Evolutionary conservation across 2,113 vertebrate genomes (phyloP), one percentile per base, ranked within the genome.

Genomic region (Silurus meridionalis): DNA sequence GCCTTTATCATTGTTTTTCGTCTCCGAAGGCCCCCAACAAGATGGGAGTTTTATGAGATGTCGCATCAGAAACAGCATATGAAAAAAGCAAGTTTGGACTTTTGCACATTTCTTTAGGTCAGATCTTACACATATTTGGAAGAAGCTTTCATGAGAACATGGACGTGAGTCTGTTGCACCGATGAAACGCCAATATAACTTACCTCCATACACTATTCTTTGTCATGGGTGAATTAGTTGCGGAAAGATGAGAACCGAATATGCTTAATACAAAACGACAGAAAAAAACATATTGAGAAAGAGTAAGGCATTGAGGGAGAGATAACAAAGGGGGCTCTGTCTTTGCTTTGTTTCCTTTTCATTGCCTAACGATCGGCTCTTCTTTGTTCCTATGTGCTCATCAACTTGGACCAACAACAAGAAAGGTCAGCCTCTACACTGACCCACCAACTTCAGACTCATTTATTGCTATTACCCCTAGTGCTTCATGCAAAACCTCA

Each of bases 361-460:
- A 89, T 37, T 91, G 89, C 91, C 90, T 88, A 90, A 90, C 87
- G 87, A 90, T 85, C 84, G 83, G 89, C 91, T 88, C 83, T 86
- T 89, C 90, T 83, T 91, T 48, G 89, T 92, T 91, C 88, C 90
- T 88, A 84, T 23, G 83, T 89, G 91, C 92, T 94, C 92, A 93
- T 95, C 93, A 94, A 87, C 91, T 83, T 91, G 85, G 86, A 94
- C 93, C 92, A 71, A 93, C 92, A 90, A 94, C 92, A 91, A 93
- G 90, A 93, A 93, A 94, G 95, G 94, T 95, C 93, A 93, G 92
- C 91, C 92, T 93, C 91, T 81, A 87, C 67, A 90, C 91, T 91
- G 90, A 91, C 92, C 85, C 88, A 90, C 94, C 92, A 94, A 92
- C 93, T 94, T 92, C 93, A 93, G 89, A 90, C 92, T 92, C 90